Conservation (phyloP, 2,113 vertebrate species). For the Tichodroma muraria region DNA sequence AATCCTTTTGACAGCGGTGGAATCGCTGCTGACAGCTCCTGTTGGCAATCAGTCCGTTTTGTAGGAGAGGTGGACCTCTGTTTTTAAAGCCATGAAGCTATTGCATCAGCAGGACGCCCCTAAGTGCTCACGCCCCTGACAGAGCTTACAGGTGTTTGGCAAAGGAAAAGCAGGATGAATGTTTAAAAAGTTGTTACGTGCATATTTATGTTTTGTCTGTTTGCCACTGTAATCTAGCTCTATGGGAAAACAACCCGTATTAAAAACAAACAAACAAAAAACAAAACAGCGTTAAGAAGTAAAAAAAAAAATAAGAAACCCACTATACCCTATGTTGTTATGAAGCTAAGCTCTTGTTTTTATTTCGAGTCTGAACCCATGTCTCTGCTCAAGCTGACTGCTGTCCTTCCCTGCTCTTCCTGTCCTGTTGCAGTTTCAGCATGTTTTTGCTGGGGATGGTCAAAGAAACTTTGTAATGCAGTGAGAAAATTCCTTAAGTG, state of each 20-base stretch:
- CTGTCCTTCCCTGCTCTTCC: not conserved
- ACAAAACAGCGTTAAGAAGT: not conserved
- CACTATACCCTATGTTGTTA: not conserved
- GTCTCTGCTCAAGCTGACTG: not conserved
- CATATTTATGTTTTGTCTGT: conserved; percentile 12
- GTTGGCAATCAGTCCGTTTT: not conserved
- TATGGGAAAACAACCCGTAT: not conserved
- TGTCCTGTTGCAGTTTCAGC: not conserved
- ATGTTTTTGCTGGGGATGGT: not conserved
- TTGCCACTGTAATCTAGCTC: not conserved
- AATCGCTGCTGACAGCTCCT: not conserved
- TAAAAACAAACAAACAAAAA: not conserved
- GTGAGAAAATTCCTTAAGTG: not conserved
- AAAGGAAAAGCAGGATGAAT: not conserved
- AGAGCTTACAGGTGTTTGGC: conserved; percentile 38
- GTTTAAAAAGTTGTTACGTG: conserved; percentile 20
- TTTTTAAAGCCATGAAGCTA: conserved; percentile 47
- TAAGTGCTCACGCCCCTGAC: conserved; percentile 4
- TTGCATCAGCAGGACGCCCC: conserved; percentile 11
- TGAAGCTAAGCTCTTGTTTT: not conserved
- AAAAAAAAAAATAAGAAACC: not conserved
- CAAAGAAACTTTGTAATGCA: not conserved
- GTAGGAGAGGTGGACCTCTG: not conserved
- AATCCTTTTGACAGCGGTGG: not conserved
- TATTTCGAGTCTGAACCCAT: not conserved